Evolutionary conservation across 2,113 vertebrate genomes (phyloP).

Genomic region (Scomber scombrus): DNA sequence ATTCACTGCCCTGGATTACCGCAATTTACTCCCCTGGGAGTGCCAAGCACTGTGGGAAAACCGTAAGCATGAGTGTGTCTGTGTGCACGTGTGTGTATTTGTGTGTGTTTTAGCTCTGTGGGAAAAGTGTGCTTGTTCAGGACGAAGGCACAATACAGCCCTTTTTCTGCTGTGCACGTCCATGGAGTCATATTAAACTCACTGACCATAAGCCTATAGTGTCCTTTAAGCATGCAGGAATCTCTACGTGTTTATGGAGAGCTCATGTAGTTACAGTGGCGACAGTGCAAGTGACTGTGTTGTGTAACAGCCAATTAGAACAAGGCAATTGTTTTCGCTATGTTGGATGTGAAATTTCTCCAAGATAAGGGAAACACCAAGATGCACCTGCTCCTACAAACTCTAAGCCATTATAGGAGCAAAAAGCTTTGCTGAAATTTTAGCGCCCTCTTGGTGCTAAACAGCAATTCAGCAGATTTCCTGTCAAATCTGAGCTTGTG

Average conservation of each 20-base stretch:
- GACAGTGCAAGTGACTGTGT: not conserved
- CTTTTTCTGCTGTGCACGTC: constrained; percentile 67
- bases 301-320: not conserved
- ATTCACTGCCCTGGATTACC: constrained; percentile 82
- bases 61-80: constrained; percentile 60
- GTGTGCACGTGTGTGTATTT: constrained; percentile 43
- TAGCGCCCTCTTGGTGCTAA: not conserved
- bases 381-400: constrained; percentile 28
- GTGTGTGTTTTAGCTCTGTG: constrained; percentile 75
- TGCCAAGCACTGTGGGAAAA: constrained; percentile 84
- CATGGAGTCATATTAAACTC: constrained; percentile 68
- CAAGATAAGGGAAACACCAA: not conserved
- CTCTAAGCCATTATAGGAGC: not conserved
- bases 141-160: constrained; percentile 72
- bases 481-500: not conserved
- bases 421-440: not conserved
- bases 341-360: not conserved
- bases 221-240: constrained; percentile 41
- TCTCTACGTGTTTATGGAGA: constrained; percentile 17
- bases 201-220: constrained; percentile 41
- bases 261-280: not conserved
- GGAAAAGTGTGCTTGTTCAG: constrained; percentile 70
- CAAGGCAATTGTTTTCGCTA: not conserved
- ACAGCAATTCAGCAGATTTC: not conserved
- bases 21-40: constrained; percentile 82